A percentile compares a stretch with the other conserved stretches of the same genome.
These are phyloP conservation scores for Ptyas mucosa DNA, from an alignment of 2,113 vertebrate species.

Conservation along the genomic window DNA sequence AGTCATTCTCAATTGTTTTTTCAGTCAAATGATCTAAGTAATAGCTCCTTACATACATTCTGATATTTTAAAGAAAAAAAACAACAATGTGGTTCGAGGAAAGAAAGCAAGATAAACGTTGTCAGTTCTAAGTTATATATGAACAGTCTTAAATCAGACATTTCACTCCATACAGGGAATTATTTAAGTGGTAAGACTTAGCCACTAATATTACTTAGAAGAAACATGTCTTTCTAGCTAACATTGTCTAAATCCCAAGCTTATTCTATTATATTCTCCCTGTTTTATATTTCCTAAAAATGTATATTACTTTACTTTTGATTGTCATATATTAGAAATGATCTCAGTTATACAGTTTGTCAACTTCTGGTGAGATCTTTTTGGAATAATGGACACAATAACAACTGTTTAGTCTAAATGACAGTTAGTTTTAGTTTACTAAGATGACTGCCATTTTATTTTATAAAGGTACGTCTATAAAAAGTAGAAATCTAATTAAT, in stretches of 20 bases:
- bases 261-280: neutral
- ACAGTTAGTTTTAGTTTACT: neutral
- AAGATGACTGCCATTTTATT: neutral
- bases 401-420: neutral
- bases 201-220: neutral
- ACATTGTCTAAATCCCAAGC: neutral
- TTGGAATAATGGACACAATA: neutral
- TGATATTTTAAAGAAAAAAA: neutral
- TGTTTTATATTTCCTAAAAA: constrained; percentile 3
- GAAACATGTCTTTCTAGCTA: neutral
- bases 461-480: neutral
- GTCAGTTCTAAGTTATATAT: neutral
- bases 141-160: constrained; percentile 16
- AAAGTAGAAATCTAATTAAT: neutral
- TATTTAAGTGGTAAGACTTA: constrained; percentile 7
- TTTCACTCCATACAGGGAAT: neutral
- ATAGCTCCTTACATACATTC: neutral
- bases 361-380: neutral
- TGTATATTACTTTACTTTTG: neutral
- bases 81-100: neutral
- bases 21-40: constrained; percentile 1
- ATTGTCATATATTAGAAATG: neutral
- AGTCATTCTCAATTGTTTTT: neutral
- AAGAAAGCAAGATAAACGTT: neutral
- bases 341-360: neutral